phyloP scores from a whole-genome alignment of 2,113 vertebrate species.

The Eubucco bourcierii region DNA sequence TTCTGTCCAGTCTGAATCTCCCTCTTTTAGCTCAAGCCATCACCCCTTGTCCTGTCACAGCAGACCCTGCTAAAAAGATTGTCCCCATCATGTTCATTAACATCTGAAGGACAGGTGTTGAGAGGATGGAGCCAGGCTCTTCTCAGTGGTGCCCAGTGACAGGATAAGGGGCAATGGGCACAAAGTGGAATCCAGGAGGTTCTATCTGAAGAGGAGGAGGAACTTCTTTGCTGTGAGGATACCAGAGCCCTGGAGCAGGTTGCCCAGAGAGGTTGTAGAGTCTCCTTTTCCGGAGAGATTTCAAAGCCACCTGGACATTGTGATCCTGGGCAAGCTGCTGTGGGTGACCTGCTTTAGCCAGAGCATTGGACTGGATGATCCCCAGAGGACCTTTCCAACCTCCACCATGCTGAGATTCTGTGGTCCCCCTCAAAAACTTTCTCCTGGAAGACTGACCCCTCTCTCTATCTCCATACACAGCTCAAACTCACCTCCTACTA shows the following conservation, averaged over 20 bases:
- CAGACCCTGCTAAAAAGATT: no score
- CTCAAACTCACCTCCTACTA: accelerated
- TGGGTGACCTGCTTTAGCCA: neutral
- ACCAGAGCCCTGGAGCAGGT: no score
- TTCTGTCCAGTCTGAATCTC: no score
- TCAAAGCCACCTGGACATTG: neutral
- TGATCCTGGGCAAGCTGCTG: neutral
- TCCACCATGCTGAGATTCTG: neutral
- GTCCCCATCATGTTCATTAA: no score
- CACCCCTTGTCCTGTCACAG: no score
- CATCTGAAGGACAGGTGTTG: no score
- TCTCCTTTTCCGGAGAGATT: neutral
- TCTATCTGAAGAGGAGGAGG: neutral
- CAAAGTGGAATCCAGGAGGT: neutral
- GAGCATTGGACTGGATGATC: neutral
- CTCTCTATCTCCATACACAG: neutral
- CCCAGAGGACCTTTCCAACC: neutral
- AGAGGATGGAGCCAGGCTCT: neutral
- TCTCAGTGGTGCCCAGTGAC: neutral
- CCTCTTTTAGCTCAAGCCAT: no score
- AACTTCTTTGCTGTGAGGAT: no score
- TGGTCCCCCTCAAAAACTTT: neutral
- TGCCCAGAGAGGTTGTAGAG: no score
- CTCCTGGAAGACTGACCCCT: accelerated
- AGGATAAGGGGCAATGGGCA: neutral